phyloP scores from a whole-genome alignment of 2,888 invertebrate genomes.

The Campopleginae sp. region DNA sequence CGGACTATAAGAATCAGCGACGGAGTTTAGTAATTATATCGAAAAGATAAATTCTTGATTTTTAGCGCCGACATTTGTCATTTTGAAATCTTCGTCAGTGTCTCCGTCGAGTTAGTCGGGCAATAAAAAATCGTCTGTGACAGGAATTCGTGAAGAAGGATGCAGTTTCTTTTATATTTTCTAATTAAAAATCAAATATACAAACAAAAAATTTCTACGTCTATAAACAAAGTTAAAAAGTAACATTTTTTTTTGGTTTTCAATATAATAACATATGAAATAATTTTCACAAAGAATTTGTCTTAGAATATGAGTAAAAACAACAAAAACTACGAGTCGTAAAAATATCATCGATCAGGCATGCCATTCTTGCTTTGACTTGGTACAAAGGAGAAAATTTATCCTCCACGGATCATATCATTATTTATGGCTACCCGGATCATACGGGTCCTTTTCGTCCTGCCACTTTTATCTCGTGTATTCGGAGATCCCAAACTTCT shows the following conservation, averaged over 20 bases:
- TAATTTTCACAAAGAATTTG: neutral
- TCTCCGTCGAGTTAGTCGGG: neutral
- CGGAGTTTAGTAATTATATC: neutral
- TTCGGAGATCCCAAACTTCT: too few species aligned
- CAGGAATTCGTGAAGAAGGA: neutral
- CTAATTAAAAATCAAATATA: neutral
- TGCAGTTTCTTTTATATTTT: neutral
- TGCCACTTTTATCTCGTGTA: too few species aligned
- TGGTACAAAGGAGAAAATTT: neutral
- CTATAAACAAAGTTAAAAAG: neutral
- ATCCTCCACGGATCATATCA: too few species aligned
- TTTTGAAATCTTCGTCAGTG: neutral
- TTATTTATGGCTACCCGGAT: too few species aligned
- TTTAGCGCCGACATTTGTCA: neutral
- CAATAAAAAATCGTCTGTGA: neutral
- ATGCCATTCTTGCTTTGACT: neutral
- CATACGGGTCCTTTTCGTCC: too few species aligned
- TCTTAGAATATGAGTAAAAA: neutral
- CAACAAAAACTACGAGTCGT: neutral
- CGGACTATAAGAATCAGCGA: too few species aligned
- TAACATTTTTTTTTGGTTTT: conserved; percentile 6
- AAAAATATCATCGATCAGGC: neutral
- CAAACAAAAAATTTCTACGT: neutral
- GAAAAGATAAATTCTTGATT: neutral
- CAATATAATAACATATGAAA: neutral